phyloP scores from a whole-genome alignment of 2,888 invertebrate species.

The Erpobdella octoculata region DNA sequence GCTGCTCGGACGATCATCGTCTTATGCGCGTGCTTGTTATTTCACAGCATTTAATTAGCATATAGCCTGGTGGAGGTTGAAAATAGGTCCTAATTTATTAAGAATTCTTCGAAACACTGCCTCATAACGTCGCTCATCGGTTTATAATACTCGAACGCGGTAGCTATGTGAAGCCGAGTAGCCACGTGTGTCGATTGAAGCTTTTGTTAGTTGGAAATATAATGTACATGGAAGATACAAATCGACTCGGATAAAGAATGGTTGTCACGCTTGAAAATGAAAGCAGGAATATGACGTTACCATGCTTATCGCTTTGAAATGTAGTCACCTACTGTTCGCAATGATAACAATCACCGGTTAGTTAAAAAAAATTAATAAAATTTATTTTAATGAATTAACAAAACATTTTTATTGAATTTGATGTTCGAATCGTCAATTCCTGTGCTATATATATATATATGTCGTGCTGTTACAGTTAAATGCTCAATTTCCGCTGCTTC shows the following conservation, averaged over 20 bases:
- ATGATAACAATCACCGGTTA: background rate
- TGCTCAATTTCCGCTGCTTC: background rate
- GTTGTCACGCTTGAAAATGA: conserved; percentile 8
- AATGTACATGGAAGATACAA: conserved; percentile 1
- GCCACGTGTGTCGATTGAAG: background rate
- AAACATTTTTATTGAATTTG: too few species aligned
- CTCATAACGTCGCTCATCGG: too few species aligned
- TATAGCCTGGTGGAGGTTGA: background rate
- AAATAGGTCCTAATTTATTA: conserved; percentile 3
- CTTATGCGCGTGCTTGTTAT: conserved; percentile 12
- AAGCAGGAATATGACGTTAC: conserved; percentile 3
- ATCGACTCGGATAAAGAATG: background rate
- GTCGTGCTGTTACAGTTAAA: too few species aligned
- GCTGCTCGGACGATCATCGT: conserved; percentile 1
- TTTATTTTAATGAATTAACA: background rate
- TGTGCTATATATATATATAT: too few species aligned
- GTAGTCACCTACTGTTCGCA: conserved; percentile 3
- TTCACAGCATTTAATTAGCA: conserved; percentile 12
- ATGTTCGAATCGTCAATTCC: too few species aligned
- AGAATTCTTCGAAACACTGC: background rate
- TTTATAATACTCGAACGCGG: too few species aligned
- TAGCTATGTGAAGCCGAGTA: background rate
- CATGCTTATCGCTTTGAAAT: conserved; percentile 9
- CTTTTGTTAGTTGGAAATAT: background rate
- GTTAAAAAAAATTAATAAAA: too few species aligned